Base-by-base conservation (phyloP, 92 coral and sea anemone species). In the Parazoanthus swiftii region DNA sequence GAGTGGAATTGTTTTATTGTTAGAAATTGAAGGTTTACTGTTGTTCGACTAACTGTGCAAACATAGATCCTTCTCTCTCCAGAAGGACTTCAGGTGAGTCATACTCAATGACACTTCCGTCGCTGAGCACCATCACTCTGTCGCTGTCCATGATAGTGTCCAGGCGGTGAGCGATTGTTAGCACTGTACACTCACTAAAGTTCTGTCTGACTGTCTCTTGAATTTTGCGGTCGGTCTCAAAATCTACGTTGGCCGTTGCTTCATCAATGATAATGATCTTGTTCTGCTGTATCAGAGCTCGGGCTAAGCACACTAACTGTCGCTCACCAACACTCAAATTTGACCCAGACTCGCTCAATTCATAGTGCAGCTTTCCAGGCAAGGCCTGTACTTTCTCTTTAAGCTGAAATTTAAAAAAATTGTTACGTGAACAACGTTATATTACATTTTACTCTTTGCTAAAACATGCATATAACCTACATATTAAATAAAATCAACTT, bases 201-300 rank as follows among this genome's bases (percentile, higher is more conserved):
- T 39, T 82, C 76, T 67, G 44, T 67, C 86, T 82, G 43, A 82
- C 70, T 38, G 86, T 68, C 42, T 81, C 75, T 20, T 81, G 85
- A 63, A 81, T 82, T 77, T 82, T 82, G 21, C 86, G 86, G 86
- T 82, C 86, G 4, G 86, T 82, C 44, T 82, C 86, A 82, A 82
- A 67, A 76, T 82, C 86, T 33, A 82, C 86, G 77, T 82, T 82
- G 50, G 86, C 86, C 43, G 86, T 82, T n/a, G 86, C 86, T 82
- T 82, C 86, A 68, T 82, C 86, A 8, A 82, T 82, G 38, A 82
- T 51, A 25, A 82, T 82, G 11, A 82, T 82, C 51, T 82, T 42
- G 77, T 82, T 82, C 63, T 68, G 58, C 68, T 82, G 86, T 42
- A 82, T 43, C 37, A 82, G 77, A 21, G 86, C 86, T 39, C 86